Evolutionary conservation across 2,888 invertebrate species (phyloP).

Genomic region (Trissolcus japonicus): DNA sequence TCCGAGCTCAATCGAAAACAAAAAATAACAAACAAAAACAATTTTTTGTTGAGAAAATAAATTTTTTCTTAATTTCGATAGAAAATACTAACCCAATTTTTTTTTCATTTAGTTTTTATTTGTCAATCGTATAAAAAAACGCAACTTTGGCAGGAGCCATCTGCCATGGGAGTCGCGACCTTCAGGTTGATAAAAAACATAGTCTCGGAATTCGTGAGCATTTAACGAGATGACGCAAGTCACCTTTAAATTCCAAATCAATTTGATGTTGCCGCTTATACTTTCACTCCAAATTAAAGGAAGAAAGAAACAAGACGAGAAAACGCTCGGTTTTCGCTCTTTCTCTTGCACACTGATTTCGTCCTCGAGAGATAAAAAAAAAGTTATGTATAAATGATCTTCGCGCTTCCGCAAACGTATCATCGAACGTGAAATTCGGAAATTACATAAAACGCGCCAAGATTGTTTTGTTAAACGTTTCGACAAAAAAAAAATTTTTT

Average conservation of each 20-base stretch:
- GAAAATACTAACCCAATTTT: slow-evolving; percentile 1
- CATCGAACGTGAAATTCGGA: slow-evolving; percentile 31
- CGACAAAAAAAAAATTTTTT: background rate
- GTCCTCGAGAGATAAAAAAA: slow-evolving; percentile 38
- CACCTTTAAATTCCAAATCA: slow-evolving; percentile 56
- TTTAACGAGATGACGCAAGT: slow-evolving; percentile 55
- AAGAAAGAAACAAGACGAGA: slow-evolving; percentile 47
- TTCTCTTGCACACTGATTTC: slow-evolving; percentile 48
- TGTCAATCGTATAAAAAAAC: too few relatives aligned
- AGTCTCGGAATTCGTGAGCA: slow-evolving; percentile 54
- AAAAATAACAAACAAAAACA: background rate
- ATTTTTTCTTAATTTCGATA: background rate
- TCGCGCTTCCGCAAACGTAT: slow-evolving; percentile 44
- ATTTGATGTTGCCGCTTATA: slow-evolving; percentile 45
- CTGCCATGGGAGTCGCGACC: slow-evolving; percentile 49
- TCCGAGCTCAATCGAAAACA: background rate
- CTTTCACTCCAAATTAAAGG: slow-evolving; percentile 60
- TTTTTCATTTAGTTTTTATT: slow-evolving; percentile 4
- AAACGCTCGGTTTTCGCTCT: slow-evolving; percentile 42
- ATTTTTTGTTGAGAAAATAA: background rate
- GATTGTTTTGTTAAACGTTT: background rate
- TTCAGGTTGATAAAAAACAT: slow-evolving; percentile 47
- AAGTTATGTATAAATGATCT: slow-evolving; percentile 15
- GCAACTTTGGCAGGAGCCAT: slow-evolving; percentile 1
- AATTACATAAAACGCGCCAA: slow-evolving; percentile 17